phyloP scores from a whole-genome alignment of 2,888 invertebrate species.

The Adelphocoris suturalis region DNA sequence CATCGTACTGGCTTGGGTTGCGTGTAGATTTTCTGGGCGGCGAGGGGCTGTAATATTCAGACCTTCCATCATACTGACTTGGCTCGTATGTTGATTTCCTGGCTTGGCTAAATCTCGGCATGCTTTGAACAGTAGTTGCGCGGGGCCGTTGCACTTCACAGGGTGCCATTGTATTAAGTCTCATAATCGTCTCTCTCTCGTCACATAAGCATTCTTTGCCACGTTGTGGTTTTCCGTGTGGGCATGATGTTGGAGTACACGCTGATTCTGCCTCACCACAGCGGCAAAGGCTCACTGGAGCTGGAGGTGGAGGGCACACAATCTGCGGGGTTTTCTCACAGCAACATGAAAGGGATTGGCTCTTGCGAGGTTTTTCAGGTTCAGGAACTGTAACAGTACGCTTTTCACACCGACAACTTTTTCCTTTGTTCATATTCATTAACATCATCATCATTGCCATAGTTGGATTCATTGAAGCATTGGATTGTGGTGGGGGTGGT shows the following conservation, averaged over 20 bases:
- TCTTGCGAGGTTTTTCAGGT: background rate
- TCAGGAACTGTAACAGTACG: background rate
- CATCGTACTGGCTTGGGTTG: too few species aligned
- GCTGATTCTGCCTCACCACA: background rate
- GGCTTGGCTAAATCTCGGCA: too few species aligned
- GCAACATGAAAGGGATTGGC: background rate
- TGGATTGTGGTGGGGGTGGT: background rate
- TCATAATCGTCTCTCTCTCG: too few species aligned
- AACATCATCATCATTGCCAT: slow-evolving; percentile 18
- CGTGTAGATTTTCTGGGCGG: too few species aligned
- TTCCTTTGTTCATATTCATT: slow-evolving; percentile 10
- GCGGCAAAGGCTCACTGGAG: background rate
- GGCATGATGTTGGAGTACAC: background rate
- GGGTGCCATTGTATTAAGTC: too few species aligned
- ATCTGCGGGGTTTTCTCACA: background rate
- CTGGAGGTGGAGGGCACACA: background rate
- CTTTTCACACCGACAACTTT: background rate
- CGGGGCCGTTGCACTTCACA: too few species aligned
- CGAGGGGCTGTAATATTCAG: too few species aligned
- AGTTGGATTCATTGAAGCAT: background rate
- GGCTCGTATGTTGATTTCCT: too few species aligned
- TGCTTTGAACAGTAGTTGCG: too few species aligned
- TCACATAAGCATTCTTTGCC: background rate
- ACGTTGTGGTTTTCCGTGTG: background rate
- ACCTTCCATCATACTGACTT: too few species aligned